Percentiles rank a stretch among this genome's conserved stretches.
Conservation (phyloP, 1,140 invertebrate genomes). For the Scaptodrosophila lebanonensis region DNA sequence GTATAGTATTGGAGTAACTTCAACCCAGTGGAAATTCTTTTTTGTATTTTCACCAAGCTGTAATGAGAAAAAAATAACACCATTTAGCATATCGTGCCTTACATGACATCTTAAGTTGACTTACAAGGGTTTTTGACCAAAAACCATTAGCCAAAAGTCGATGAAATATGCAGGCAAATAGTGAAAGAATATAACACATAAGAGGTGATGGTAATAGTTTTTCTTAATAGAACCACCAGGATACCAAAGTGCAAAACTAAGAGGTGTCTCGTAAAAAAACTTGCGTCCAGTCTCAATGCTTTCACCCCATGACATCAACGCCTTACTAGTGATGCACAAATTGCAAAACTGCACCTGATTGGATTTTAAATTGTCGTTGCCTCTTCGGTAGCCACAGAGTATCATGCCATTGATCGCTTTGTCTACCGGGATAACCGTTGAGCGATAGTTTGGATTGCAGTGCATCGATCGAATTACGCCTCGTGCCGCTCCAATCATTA, state of each 20-base stretch:
- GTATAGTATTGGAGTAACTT: slow-evolving; percentile 90
- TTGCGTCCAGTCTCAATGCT: slow-evolving; percentile 83
- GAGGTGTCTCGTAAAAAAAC: slow-evolving; percentile 81
- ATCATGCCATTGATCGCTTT: slow-evolving; percentile 88
- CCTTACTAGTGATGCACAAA: slow-evolving; percentile 80
- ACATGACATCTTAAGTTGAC: slow-evolving; percentile 49
- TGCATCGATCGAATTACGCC: slow-evolving; percentile 86
- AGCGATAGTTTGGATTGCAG: slow-evolving; percentile 80
- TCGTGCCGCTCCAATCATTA: slow-evolving; percentile 87
- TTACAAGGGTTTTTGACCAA: slow-evolving; percentile 88
- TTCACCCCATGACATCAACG: slow-evolving; percentile 87
- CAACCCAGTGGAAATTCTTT: slow-evolving; percentile 81
- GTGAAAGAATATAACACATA: slow-evolving; percentile 86
- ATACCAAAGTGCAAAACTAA: slow-evolving; percentile 87
- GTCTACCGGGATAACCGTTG: slow-evolving; percentile 90
- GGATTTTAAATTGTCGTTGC: slow-evolving; percentile 69
- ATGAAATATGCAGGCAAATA: slow-evolving; percentile 89
- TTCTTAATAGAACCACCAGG: slow-evolving; percentile 86
- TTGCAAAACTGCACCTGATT: slow-evolving; percentile 79
- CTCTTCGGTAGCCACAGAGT: slow-evolving; percentile 83
- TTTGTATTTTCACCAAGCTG: slow-evolving; percentile 83
- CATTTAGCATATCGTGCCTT: neutral
- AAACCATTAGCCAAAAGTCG: slow-evolving; percentile 83
- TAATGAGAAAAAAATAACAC: slow-evolving; percentile 3
- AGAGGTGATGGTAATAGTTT: slow-evolving; percentile 82